A percentile compares a stretch with the other conserved stretches of the same genome.
phyloP scores from a whole-genome alignment of 2,888 invertebrate species.

The Meiosimyza platycephala region DNA sequence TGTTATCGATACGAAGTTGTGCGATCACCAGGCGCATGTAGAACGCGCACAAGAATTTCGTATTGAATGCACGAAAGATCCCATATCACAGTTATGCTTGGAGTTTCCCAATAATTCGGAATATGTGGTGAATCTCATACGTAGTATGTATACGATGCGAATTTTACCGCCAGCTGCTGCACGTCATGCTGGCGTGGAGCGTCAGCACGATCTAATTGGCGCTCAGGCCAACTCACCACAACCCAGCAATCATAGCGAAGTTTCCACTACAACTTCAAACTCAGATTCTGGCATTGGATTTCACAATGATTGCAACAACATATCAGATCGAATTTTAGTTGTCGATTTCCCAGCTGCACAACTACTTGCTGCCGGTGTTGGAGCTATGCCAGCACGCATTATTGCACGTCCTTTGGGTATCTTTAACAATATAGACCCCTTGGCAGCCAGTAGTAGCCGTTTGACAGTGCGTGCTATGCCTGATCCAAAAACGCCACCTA shows the following conservation, averaged over 20 bases:
- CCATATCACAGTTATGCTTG: constrained; percentile 81
- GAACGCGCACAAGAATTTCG: constrained; percentile 86
- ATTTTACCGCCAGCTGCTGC: constrained; percentile 62
- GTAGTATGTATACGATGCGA: constrained; percentile 79
- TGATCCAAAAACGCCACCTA: constrained; percentile 66
- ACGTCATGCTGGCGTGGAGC: constrained; percentile 49
- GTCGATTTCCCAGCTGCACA: constrained; percentile 76
- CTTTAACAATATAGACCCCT: constrained; percentile 55
- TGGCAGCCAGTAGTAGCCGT: constrained; percentile 56
- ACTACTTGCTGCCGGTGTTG: constrained; percentile 45
- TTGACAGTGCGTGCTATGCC: constrained; percentile 78
- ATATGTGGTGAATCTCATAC: constrained; percentile 78
- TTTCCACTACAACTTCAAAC: constrained; percentile 87
- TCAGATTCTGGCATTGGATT: constrained; percentile 97
- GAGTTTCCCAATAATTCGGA: constrained; percentile 92
- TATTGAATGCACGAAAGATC: constrained; percentile 84
- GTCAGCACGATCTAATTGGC: constrained; percentile 48
- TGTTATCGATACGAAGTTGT: constrained; percentile 88
- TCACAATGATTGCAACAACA: constrained; percentile 86
- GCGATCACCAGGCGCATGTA: constrained; percentile 83
- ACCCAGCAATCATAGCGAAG: constrained; percentile 84
- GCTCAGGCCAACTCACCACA: constrained; percentile 80
- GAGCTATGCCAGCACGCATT: constrained; percentile 30
- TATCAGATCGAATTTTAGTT: constrained; percentile 82
- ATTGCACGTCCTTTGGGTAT: constrained; percentile 58